Conservation (phyloP, 2,888 invertebrate genomes). For the Notocelia uddmanniana region DNA sequence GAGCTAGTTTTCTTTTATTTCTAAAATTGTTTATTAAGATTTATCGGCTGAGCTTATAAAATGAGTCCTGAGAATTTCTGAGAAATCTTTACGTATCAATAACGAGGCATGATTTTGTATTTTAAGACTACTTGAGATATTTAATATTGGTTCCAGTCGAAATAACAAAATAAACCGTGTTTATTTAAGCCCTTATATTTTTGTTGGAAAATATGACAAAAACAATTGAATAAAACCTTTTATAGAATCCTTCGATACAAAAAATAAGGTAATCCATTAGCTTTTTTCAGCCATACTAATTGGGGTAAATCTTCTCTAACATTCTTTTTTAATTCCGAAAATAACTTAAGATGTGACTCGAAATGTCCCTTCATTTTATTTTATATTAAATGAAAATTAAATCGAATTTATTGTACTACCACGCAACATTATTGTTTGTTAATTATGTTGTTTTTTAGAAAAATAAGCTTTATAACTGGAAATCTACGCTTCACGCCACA, state of each 20-base stretch:
- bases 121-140: not conserved
- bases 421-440: too few species aligned
- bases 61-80: constrained; percentile 1
- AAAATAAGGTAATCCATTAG: constrained; percentile 16
- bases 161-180: constrained; percentile 5
- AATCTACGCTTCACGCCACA: not conserved
- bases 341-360: not conserved
- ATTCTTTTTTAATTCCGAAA: not conserved
- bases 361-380: not conserved
- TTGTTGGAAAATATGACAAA: not conserved
- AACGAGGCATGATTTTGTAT: not conserved
- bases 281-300: constrained; percentile 3
- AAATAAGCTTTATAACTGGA: too few species aligned
- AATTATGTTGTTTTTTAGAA: too few species aligned
- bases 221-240: constrained; percentile 10
- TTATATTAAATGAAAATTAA: not conserved
- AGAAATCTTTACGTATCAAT: not conserved
- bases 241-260: not conserved
- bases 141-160: not conserved
- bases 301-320: constrained; percentile 12
- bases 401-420: too few species aligned
- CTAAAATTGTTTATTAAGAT: not conserved
- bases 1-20: constrained; percentile 18
- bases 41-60: not conserved
- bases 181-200: not conserved